phyloP scores from a whole-genome alignment of 2,888 invertebrate species.

The Parascotia fuliginaria region DNA sequence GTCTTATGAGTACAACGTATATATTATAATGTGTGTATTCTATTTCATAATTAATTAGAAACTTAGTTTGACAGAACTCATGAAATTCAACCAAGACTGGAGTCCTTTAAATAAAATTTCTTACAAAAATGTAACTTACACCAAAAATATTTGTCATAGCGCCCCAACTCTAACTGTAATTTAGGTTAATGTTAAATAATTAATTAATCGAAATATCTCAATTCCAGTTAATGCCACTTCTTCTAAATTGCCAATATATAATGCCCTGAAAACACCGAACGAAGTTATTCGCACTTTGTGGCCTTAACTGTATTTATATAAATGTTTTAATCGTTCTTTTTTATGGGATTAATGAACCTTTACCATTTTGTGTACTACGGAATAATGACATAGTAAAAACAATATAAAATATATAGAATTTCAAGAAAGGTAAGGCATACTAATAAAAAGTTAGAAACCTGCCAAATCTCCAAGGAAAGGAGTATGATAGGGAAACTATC shows the following conservation, averaged over 20 bases:
- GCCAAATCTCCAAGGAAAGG: no score
- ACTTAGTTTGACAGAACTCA: background rate
- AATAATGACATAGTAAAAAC: no score
- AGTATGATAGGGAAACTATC: no score
- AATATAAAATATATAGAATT: no score
- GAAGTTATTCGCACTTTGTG: background rate
- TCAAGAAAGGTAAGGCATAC: no score
- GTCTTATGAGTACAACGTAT: no score
- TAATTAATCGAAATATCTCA: slow-evolving; percentile 20
- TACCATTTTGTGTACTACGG: no score
- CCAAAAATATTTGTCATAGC: slow-evolving; percentile 30
- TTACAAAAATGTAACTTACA: no score
- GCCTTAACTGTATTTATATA: background rate
- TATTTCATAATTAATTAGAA: background rate
- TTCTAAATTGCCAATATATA: slow-evolving; percentile 1
- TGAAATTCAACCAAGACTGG: background rate
- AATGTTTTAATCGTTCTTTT: background rate
- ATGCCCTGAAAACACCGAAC: slow-evolving; percentile 8
- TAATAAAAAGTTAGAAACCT: no score
- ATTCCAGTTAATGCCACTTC: slow-evolving; percentile 4
- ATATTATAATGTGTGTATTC: no score
- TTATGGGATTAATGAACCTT: background rate
- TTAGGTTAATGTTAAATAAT: slow-evolving; percentile 22
- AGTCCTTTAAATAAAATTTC: no score
- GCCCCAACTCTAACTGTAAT: slow-evolving; percentile 6